Evolutionary conservation across 1,140 invertebrate species (phyloP), one percentile per base, ranked within the genome.

Genomic region (Hylyphantes graminicola): DNA sequence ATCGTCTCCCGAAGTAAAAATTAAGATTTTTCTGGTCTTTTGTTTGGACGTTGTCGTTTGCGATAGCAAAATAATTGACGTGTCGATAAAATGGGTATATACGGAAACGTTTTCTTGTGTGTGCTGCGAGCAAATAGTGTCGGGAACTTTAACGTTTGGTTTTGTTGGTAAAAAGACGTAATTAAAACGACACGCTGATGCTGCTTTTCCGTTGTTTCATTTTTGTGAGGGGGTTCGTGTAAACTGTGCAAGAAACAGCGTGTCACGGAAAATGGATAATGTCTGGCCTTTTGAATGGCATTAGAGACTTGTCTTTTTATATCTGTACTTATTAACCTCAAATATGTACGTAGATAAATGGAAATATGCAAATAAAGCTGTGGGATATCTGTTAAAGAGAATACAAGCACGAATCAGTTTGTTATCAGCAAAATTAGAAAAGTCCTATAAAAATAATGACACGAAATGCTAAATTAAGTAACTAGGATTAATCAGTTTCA

Each of bases 11-110:
- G 19, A 17, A 11, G 70, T 55, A 83, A 83, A 83, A 83, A 75
- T 83, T 64, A 83, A 83, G 80, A 83, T 83, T 74, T 83, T 83
- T 74, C 80, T 64, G 51, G 51, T n/a, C 61, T 54, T 83, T 83
- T 81, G 79, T 81, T 70, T 73, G 70, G 80, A 64, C 70, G 68
- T 67, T 55, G 48, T 57, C 35, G 65, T 57, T 35, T 35, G 63
- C 79, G 79, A 81, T 81, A 81, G 70, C 59, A 74, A 83, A 83
- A 72, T 83, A 83, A 83, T 83, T 83, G 80, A 83, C 70, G 61
- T 70, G 35, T 35, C 72, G 80, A 83, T 83, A 83, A 81, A 81
- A 81, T 81, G 57, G 67, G 35, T 35, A 35, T 35, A 35, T 50
- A 48, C 48, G 61, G 50, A 81, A 17, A 63, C 35, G 55, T 83